Percentiles rank a stretch among this genome's conserved stretches.
Evolutionary conservation across 2,888 invertebrate genomes (phyloP).

Genomic region (Plusia festucae): DNA sequence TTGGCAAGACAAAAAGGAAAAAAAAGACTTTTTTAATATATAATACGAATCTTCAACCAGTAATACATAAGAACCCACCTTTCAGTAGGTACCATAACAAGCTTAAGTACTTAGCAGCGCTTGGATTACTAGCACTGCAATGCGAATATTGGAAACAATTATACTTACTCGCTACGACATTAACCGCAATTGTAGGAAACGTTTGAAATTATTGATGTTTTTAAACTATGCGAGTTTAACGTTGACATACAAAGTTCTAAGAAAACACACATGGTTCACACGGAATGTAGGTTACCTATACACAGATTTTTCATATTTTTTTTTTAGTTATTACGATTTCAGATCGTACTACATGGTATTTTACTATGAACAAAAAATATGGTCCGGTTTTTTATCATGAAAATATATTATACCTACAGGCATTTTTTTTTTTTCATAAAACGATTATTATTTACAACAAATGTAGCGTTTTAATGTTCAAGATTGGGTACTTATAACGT

Average conservation of each 20-base stretch:
- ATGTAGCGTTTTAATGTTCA: no score
- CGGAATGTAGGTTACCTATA: background rate
- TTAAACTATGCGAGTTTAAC: slow-evolving; percentile 1
- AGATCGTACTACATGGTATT: no score
- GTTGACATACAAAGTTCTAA: background rate
- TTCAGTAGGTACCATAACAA: slow-evolving; percentile 5
- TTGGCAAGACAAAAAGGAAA: no score
- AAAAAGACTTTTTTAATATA: no score
- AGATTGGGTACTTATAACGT: no score
- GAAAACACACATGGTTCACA: background rate
- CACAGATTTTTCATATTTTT: background rate
- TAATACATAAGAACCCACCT: background rate
- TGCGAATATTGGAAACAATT: slow-evolving; percentile 36
- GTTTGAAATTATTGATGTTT: slow-evolving; percentile 4
- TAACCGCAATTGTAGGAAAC: slow-evolving; percentile 11
- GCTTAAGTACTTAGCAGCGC: slow-evolving; percentile 38
- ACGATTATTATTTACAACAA: no score
- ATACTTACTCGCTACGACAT: slow-evolving; percentile 32
- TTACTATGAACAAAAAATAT: no score
- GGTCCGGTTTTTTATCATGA: no score
- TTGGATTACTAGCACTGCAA: slow-evolving; percentile 40
- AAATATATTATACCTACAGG: no score
- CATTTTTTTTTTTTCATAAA: no score
- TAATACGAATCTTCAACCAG: no score
- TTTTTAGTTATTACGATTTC: no score